A percentile compares a stretch with the other conserved stretches of the same genome.
phyloP scores from a whole-genome alignment of 1,140 invertebrate species.

The Planococcus citri region DNA sequence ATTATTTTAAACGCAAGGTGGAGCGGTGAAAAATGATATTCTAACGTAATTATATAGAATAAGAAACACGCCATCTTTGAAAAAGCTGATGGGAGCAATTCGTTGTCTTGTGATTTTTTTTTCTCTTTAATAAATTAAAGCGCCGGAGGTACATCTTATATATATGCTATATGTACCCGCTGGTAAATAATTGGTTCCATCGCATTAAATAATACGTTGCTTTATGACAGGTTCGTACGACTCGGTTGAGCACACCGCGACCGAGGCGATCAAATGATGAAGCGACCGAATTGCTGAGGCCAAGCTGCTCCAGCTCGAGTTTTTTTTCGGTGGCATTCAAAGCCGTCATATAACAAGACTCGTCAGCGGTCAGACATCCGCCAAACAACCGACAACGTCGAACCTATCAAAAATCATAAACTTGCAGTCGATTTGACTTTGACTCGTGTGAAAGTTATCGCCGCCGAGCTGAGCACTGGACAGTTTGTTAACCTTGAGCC shows the following conservation, averaged over 20 bases:
- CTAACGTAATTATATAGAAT: slow-evolving; percentile 15
- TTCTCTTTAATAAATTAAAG: slow-evolving; percentile 13
- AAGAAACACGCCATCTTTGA: slow-evolving; percentile 12
- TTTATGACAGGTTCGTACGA: slow-evolving; percentile 1
- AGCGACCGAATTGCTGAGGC: too few relatives aligned
- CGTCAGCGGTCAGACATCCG: background rate
- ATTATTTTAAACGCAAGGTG: slow-evolving; percentile 17
- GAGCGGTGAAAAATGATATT: slow-evolving; percentile 20
- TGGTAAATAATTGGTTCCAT: slow-evolving; percentile 16
- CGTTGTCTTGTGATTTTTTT: background rate
- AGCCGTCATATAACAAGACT: background rate
- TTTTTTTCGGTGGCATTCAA: background rate
- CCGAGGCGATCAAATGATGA: too few relatives aligned
- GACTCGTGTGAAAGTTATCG: background rate
- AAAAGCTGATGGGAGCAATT: background rate
- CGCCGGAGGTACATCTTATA: slow-evolving; percentile 3
- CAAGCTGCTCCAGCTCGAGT: too few relatives aligned
- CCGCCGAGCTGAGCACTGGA: too few relatives aligned
- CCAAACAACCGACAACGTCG: background rate
- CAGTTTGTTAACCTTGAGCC: background rate
- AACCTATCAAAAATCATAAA: background rate
- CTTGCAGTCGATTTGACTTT: background rate
- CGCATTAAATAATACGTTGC: slow-evolving; percentile 18
- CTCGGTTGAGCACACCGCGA: too few relatives aligned
- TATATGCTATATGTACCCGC: too few relatives aligned